Evolutionary conservation across 2,888 invertebrate genomes (phyloP), one percentile per base, ranked within the genome.

Genomic region (Perizoma flavofasciatum): DNA sequence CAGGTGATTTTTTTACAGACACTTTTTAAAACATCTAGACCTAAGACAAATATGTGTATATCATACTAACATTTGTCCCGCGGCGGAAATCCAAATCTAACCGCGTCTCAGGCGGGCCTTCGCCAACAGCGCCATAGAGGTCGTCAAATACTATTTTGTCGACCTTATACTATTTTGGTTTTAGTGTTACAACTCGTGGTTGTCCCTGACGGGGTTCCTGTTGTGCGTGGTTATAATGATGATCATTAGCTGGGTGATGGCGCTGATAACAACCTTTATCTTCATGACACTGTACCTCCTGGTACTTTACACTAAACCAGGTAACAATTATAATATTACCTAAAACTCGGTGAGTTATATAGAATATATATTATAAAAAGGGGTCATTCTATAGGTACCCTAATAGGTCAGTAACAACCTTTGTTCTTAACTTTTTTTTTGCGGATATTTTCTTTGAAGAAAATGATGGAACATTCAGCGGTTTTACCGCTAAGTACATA

Each of bases 151-250:
- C 22, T 22, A 22, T 22, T 22, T n/a, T n/a, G n/a, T n/a, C n/a
- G n/a, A 40, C 8, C n/a, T 7, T 9, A 9, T 40, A 41, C 10
- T 41, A n/a, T 55, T 53, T 40, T 59, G 44, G 56, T 40, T 43
- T 54, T 89, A 97, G 96, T 98, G 95, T 84, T 98, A 98, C 93
- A 98, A 98, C 87, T 95, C 95, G 62, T 98, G 98, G 98, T 74
- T 98, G 35, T 97, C 97, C 61, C 90, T 98, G 52, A 76, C 94
- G 50, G 98, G 98, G 0, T 97, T 97, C 79, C 89, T 97, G 64
- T 88, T 96, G 73, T 97, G 97, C 77, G 95, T 97, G 52, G 94
- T 94, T 40, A 97, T 98, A 65, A 99, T 98, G 98, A 96, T 99
- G 84, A 93, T 98, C 49, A 98, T 98, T 82, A 97, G 97, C 81